Evolutionary conservation across 2,888 invertebrate genomes (phyloP).

Genomic region (Antheraea yamamai): DNA sequence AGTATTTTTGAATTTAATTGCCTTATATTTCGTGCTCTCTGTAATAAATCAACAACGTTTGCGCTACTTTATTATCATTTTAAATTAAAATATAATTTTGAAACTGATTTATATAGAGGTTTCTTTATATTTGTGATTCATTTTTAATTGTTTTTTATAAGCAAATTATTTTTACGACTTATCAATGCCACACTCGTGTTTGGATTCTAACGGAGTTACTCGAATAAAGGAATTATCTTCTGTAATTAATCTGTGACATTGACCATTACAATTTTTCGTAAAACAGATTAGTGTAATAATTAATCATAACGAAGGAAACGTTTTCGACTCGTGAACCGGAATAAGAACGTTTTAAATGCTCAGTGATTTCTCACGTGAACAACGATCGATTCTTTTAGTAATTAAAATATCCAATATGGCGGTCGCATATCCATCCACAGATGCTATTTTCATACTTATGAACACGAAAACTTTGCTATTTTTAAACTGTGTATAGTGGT

Average conservation of each 20-base stretch:
- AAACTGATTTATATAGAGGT: too few relatives aligned
- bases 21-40: too few relatives aligned
- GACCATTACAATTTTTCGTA: neutral
- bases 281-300: slow-evolving; percentile 11
- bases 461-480: neutral
- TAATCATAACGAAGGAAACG: slow-evolving; percentile 6
- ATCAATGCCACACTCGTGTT: neutral
- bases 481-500: neutral
- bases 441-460: neutral
- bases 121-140: too few relatives aligned
- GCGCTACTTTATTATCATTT: too few relatives aligned
- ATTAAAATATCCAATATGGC: neutral
- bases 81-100: too few relatives aligned
- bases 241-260: slow-evolving; percentile 9
- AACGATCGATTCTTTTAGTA: neutral
- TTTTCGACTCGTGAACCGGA: slow-evolving; percentile 9
- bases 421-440: neutral
- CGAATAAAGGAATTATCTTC: neutral
- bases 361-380: neutral
- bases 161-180: too few relatives aligned
- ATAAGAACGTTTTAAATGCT: neutral
- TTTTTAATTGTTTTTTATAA: too few relatives aligned
- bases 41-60: too few relatives aligned
- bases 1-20: too few relatives aligned
- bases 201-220: neutral